Base-by-base conservation (phyloP, 2,113 vertebrate genomes). In the Sander lucioperca region DNA sequence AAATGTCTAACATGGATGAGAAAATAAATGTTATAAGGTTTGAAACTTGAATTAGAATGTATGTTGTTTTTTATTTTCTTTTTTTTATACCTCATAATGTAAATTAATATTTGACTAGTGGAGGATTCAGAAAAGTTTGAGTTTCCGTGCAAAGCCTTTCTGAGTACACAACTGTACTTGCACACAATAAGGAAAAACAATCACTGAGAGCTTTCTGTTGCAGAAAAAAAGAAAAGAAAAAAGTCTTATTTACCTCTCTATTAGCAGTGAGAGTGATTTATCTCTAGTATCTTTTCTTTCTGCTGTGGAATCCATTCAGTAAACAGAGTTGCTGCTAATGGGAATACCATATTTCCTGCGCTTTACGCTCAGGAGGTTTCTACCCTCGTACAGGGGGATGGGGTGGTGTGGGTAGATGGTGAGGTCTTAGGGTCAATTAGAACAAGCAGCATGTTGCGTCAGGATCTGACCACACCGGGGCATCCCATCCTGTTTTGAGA, bases 331-430 rank as follows among this genome's bases (percentile, higher is more conserved):
- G 39, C 66, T 27, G 7, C 85, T 94, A 88, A 95, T 93, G 94
- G 74, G 83, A 93, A 93, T 77, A 94, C 62, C 95, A 95, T 74
- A 88, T 92, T 91, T 94, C 77, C 91, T 88, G 74, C 14, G 33
- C 77, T 70, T 74, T 57, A 58, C 3, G 16, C 89, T 85, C 67
- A 48, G 56, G 85, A 75, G 84, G 54, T 19, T 56, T 72, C 56
- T 53, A 74, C 72, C 67, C 57, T 74, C 8, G 1, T 23, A 68
- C 21, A 2, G 74, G 69, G 89, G 77, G 82, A 39, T 30, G 19
- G 23, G 23, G 14, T 33, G 30, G 36, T 39, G 23, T 21, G 18
- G 16, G 67, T 21, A 7, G 27, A 0, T 11, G 59, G 33, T 43
- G 63, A 27, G 23, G 50, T 80, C 64, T 14, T n/a, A 54, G 57